Percentiles rank a stretch among this genome's conserved stretches.
phyloP scores from a whole-genome alignment of 2,113 vertebrate genomes.

The Eurypyga helias region DNA sequence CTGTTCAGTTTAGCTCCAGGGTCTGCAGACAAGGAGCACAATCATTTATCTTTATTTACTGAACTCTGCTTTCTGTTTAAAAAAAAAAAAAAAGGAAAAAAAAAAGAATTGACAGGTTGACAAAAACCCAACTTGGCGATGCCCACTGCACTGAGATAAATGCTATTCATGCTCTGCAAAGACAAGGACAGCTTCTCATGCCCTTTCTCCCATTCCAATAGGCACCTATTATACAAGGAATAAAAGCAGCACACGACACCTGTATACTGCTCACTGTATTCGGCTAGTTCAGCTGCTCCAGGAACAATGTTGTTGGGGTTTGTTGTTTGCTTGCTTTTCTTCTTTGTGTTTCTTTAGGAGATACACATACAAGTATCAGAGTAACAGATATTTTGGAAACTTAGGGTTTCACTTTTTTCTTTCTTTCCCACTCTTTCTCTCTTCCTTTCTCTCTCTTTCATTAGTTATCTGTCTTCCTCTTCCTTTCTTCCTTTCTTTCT shows the following conservation, averaged over 20 bases:
- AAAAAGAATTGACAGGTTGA: constrained; percentile 81
- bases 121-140: constrained; percentile 77
- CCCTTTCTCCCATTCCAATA: constrained; percentile 71
- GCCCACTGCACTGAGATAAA: constrained; percentile 83
- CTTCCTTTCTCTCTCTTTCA: neutral
- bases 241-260: constrained; percentile 61
- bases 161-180: constrained; percentile 79
- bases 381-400: neutral
- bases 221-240: constrained; percentile 60
- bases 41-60: constrained; percentile 91
- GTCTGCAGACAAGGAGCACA: constrained; percentile 81
- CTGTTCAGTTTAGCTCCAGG: constrained; percentile 85
- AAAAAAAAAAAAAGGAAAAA: constrained; percentile 14
- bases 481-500: neutral
- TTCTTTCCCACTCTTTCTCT: neutral
- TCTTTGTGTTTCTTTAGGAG: neutral
- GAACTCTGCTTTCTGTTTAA: constrained; percentile 84
- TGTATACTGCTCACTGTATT: neutral
- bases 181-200: constrained; percentile 78
- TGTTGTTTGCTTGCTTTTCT: neutral
- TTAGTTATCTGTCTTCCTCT: too few relatives aligned
- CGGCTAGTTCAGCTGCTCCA: neutral
- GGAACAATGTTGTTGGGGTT: neutral
- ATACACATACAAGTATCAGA: neutral
- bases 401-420: neutral